phyloP scores from a whole-genome alignment of 2,888 invertebrate genomes.

The Dermolepida albohirtum region DNA sequence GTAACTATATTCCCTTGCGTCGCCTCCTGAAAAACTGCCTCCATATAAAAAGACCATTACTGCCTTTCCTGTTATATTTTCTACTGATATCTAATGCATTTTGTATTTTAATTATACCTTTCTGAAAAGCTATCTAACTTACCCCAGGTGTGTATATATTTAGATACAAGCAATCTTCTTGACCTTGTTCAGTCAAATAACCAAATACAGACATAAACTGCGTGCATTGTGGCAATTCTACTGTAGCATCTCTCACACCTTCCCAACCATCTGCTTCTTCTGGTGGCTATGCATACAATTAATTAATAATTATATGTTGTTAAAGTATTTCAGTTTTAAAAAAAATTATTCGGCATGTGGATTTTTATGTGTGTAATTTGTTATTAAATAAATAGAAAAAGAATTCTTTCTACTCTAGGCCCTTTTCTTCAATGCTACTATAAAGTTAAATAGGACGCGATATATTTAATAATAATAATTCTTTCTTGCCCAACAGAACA shows the following conservation, averaged over 20 bases:
- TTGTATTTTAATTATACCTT: not conserved
- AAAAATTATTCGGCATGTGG: too few relatives aligned
- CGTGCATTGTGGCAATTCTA: slow-evolving; percentile 77
- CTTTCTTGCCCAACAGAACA: too few relatives aligned
- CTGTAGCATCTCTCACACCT: slow-evolving; percentile 73
- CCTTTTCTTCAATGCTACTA: too few relatives aligned
- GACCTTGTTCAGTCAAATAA: slow-evolving; percentile 20
- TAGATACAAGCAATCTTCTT: not conserved
- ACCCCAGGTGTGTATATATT: slow-evolving; percentile 69
- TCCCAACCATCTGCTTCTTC: slow-evolving; percentile 73
- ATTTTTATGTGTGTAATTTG: too few relatives aligned
- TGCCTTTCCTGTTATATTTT: slow-evolving; percentile 63
- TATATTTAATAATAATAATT: too few relatives aligned
- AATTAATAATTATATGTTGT: too few relatives aligned
- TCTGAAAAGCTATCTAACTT: not conserved
- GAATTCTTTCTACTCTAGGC: too few relatives aligned
- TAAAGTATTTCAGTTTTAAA: too few relatives aligned
- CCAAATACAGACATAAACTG: slow-evolving; percentile 71
- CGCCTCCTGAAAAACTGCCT: slow-evolving; percentile 81
- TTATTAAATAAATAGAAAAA: too few relatives aligned
- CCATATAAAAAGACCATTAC: slow-evolving; percentile 83
- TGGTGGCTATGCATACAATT: slow-evolving; percentile 68
- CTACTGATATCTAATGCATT: slow-evolving; percentile 50
- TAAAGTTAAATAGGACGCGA: too few relatives aligned
- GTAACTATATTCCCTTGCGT: slow-evolving; percentile 75